phyloP scores from a whole-genome alignment of 2,113 vertebrate genomes.

The Pterocles gutturalis region DNA sequence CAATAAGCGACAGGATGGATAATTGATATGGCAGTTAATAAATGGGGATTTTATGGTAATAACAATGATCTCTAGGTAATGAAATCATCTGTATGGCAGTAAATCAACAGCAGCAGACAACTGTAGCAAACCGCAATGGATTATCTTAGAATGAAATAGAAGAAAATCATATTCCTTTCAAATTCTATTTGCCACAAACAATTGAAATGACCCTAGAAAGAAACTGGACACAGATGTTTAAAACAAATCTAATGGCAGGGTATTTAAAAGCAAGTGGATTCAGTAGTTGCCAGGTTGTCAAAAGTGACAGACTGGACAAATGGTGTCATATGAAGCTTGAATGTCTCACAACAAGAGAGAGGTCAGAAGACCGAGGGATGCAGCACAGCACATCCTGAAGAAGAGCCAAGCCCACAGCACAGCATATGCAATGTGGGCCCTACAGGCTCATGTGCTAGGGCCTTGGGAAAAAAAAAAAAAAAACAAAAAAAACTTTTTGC shows the following conservation, averaged over 20 bases:
- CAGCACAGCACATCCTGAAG: fast-evolving
- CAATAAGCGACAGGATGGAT: background rate
- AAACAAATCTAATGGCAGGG: conserved; percentile 23
- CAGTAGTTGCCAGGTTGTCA: background rate
- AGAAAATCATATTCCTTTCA: conserved; percentile 43
- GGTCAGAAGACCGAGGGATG: background rate
- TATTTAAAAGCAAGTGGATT: conserved; percentile 32
- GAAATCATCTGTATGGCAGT: conserved; percentile 32
- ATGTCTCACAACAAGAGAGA: background rate
- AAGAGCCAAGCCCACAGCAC: background rate
- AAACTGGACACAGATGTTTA: conserved; percentile 20
- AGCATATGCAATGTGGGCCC: fast-evolving
- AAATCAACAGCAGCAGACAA: conserved; percentile 48
- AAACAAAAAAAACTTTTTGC: background rate
- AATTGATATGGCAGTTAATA: conserved; percentile 53
- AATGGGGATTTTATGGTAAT: conserved; percentile 49
- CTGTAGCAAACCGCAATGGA: background rate
- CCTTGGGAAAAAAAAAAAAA: background rate
- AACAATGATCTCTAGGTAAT: conserved; percentile 30
- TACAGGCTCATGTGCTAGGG: fast-evolving
- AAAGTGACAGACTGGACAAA: background rate
- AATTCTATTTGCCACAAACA: conserved; percentile 26
- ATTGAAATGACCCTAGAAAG: background rate
- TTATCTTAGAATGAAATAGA: conserved; percentile 11
- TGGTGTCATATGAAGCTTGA: background rate